phyloP scores from a whole-genome alignment of 2,888 invertebrate species.

The Mythimna impura region DNA sequence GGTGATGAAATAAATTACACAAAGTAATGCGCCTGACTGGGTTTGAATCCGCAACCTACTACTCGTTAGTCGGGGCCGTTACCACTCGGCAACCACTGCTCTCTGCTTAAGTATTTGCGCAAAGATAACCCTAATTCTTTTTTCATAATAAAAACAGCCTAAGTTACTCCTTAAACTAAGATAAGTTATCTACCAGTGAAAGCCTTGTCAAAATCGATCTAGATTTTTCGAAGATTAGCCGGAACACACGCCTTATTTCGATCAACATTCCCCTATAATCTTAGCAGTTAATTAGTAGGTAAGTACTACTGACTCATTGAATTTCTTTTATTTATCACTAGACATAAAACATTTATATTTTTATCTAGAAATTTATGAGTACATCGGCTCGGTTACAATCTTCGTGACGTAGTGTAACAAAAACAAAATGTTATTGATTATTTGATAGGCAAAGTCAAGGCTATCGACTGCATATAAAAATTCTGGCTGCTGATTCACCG shows the following conservation, averaged over 20 bases:
- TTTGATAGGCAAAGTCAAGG: not conserved
- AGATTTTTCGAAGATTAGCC: too few species aligned
- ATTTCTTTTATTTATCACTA: not conserved
- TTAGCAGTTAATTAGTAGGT: not conserved
- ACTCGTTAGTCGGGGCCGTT: too few species aligned
- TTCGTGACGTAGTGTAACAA: not conserved
- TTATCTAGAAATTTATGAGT: conserved; percentile 27
- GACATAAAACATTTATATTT: not conserved
- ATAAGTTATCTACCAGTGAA: too few species aligned
- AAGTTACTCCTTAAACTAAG: too few species aligned
- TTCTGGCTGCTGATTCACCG: not conserved
- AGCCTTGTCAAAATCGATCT: too few species aligned
- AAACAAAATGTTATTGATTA: conserved; percentile 24
- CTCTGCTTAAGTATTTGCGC: too few species aligned
- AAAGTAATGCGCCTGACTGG: too few species aligned
- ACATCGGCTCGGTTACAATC: conserved; percentile 12
- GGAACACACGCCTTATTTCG: not conserved
- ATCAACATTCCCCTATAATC: not conserved
- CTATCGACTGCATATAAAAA: not conserved
- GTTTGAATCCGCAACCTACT: too few species aligned
- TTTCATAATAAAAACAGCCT: too few species aligned
- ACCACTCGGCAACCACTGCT: too few species aligned
- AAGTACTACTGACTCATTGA: conserved; percentile 21
- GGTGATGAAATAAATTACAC: too few species aligned
- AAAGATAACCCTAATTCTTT: too few species aligned